Evolutionary conservation across 92 coral and sea anemone species (phyloP).

Genomic region (Pocillopora meandrina): DNA sequence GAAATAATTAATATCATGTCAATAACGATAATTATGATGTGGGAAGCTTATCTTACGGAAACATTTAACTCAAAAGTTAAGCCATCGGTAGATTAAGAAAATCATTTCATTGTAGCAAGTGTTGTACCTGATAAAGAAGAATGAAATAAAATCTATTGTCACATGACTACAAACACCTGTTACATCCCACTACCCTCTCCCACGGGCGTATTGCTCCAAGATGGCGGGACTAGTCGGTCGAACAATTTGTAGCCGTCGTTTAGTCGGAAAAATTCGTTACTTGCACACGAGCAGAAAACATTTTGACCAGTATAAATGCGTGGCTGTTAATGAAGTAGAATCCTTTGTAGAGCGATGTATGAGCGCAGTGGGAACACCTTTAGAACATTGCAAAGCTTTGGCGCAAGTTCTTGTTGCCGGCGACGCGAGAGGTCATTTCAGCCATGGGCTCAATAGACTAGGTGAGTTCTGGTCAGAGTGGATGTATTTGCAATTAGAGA

Average conservation of each 20-base stretch:
- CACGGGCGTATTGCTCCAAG: neutral
- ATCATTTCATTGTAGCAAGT: too few species aligned
- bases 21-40: too few species aligned
- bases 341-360: conserved; percentile 86
- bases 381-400: conserved; percentile 72
- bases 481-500: neutral
- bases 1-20: too few species aligned
- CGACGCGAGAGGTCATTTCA: conserved; percentile 92
- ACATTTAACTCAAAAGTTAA: too few species aligned
- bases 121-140: too few species aligned
- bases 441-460: conserved; percentile 95
- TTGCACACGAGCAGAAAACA: conserved; percentile 17
- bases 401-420: conserved; percentile 87
- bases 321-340: conserved; percentile 77
- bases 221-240: conserved; percentile 25
- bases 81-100: too few species aligned
- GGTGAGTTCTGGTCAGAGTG: conserved; percentile 49
- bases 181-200: too few species aligned
- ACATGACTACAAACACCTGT: too few species aligned
- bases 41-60: too few species aligned
- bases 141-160: too few species aligned
- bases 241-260: neutral
- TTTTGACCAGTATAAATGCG: conserved; percentile 61
- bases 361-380: conserved; percentile 85
- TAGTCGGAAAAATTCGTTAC: neutral